Base-by-base conservation (phyloP, 2,113 vertebrate genomes). In the Hyperoodon ampullatus region DNA sequence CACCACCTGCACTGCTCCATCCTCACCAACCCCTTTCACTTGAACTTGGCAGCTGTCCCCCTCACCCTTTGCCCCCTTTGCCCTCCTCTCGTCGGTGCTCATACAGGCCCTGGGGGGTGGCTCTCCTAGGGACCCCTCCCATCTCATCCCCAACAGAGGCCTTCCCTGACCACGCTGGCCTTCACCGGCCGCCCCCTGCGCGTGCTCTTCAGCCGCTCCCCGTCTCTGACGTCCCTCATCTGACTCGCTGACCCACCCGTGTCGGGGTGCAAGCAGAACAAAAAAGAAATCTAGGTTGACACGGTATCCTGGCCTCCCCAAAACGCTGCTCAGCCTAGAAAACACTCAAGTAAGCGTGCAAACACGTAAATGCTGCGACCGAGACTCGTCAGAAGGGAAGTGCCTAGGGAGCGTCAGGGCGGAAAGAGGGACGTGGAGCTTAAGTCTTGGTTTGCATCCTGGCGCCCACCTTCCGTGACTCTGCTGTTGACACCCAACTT, bases 311-410 rank as follows among this genome's bases (percentile, higher is more conserved):
- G 35, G 7, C 61, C 61, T 55, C 16, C 53, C 35, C 63, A 2
- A 11, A 24, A 60, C 18, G 4, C 42, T 12, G 8, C 55, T 39
- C 80, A 10, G 35, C 9, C 60, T 14, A 30, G 11, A 80, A 58
- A 0, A 4, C 1, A 11, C 60, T 53, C 18, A 12, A 3, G 21
- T 3, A 8, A 11, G 53, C 15, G 53, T 5, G 24, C 3, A 6
- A 61, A 33, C 53, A 2, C 15, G 15, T 1, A 53, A 6, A 16
- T 6, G 53, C 53, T 0, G 0, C 11, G 13, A 11, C 3, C 14
- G 11, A 58, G n/a, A 6, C 47, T 60, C 39, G 50, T 3, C 44
- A 35, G 8, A 1, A 5, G 18, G 42, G 2, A 35, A 6, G 13
- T 2, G 12, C 60, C 50, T 3, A 4, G 1, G 39, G 24, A 21